Evolutionary conservation across 2,113 vertebrate species (phyloP).

Genomic region (Perca fluviatilis): DNA sequence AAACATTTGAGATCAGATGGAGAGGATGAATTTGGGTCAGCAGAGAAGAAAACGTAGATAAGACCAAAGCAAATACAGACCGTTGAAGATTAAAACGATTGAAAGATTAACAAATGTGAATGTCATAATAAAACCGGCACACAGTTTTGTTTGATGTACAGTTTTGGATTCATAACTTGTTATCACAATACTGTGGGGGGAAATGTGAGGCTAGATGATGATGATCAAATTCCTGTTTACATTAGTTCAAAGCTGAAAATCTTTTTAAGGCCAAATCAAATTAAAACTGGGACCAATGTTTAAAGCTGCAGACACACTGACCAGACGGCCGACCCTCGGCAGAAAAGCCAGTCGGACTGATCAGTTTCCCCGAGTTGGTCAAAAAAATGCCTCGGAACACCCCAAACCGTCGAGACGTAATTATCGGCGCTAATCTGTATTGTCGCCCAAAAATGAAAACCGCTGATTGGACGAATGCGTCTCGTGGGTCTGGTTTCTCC

Average conservation of each 20-base stretch:
- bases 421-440: no score
- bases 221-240: background rate
- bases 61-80: slow-evolving; percentile 37
- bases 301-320: background rate
- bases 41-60: slow-evolving; percentile 36
- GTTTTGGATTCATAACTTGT: slow-evolving; percentile 8
- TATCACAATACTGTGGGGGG: slow-evolving; percentile 1
- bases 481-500: no score
- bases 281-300: background rate
- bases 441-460: no score
- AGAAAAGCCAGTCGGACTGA: no score
- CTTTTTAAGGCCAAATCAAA: slow-evolving; percentile 2
- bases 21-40: slow-evolving; percentile 48
- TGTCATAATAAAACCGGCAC: slow-evolving; percentile 13
- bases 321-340: no score
- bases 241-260: slow-evolving; percentile 3
- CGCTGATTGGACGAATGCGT: no score
- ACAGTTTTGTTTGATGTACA: slow-evolving; percentile 13
- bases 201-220: background rate
- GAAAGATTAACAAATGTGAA: slow-evolving; percentile 32
- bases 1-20: slow-evolving; percentile 44
- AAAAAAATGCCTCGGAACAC: no score
- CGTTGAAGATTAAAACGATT: slow-evolving; percentile 27
- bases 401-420: no score
- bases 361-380: no score